Evolutionary conservation across 2,888 invertebrate genomes (phyloP).

Genomic region (Rotaria sp.): DNA sequence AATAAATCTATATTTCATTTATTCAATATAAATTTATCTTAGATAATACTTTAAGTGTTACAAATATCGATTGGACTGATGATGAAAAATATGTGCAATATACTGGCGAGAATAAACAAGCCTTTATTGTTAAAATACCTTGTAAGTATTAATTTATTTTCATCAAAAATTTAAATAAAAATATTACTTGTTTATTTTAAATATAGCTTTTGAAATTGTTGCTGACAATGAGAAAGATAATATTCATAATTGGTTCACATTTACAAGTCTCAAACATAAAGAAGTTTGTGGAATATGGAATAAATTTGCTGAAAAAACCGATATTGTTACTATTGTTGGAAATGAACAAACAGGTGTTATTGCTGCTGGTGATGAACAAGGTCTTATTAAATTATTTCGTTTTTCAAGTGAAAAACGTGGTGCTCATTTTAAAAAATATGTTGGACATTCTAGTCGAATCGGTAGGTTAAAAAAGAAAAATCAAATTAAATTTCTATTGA

Average conservation of each 20-base stretch:
- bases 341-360: constrained; percentile 47
- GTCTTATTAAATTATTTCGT: constrained; percentile 54
- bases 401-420: constrained; percentile 55
- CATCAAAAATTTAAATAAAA: neutral
- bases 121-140: constrained; percentile 53
- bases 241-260: constrained; percentile 48
- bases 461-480: neutral
- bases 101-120: constrained; percentile 55
- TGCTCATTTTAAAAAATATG: constrained; percentile 55
- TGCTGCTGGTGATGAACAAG: constrained; percentile 43
- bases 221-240: constrained; percentile 50
- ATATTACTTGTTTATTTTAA: too few relatives aligned
- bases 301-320: constrained; percentile 55
- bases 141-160: constrained; percentile 44
- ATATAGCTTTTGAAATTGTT: constrained; percentile 50
- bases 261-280: constrained; percentile 54
- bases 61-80: constrained; percentile 57
- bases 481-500: too few relatives aligned
- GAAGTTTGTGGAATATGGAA: constrained; percentile 56
- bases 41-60: constrained; percentile 53
- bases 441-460: constrained; percentile 55
- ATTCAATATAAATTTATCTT: neutral
- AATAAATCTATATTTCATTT: neutral
- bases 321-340: constrained; percentile 54
- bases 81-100: constrained; percentile 55